Percentiles rank a stretch among this genome's conserved stretches.
These are phyloP conservation scores for Brachyptera risi DNA, from an alignment of 2,888 invertebrate species.

Conservation along the genomic window DNA sequence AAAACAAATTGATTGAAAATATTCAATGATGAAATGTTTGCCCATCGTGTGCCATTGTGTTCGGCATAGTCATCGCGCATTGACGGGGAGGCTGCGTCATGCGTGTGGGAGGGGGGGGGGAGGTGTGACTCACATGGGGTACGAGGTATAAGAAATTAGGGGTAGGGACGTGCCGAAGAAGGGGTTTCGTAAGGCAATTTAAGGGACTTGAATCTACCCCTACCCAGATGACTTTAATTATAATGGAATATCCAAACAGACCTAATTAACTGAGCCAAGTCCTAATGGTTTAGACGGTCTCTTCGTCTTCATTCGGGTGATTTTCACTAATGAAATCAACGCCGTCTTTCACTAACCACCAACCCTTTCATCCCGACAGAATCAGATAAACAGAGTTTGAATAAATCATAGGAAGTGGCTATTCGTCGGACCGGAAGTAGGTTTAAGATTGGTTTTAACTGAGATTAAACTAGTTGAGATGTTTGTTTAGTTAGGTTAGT, in stretches of 20 bases:
- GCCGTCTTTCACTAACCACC: background rate
- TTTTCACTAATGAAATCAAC: background rate
- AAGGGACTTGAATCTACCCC: slow-evolving; percentile 8
- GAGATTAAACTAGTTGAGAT: too few species aligned
- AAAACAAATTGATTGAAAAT: too few species aligned
- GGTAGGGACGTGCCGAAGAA: background rate
- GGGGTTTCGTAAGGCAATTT: slow-evolving; percentile 19
- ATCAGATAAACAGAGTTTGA: too few species aligned
- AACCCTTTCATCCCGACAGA: slow-evolving; percentile 3
- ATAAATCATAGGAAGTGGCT: too few species aligned
- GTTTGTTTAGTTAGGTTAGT: too few species aligned
- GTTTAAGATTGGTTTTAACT: too few species aligned
- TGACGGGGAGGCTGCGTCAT: slow-evolving; percentile 18
- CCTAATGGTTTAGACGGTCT: background rate
- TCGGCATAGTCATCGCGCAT: background rate
- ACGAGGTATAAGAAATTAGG: background rate
- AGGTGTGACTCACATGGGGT: slow-evolving; percentile 5
- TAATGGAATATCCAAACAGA: slow-evolving; percentile 21
- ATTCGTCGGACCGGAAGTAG: too few species aligned
- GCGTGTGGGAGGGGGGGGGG: background rate
- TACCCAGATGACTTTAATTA: slow-evolving; percentile 7
- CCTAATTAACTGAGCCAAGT: slow-evolving; percentile 16
- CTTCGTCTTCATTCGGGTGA: background rate
- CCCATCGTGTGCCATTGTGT: slow-evolving; percentile 14
- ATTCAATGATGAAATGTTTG: background rate